Base-by-base conservation (phyloP, 1,140 invertebrate species). In the Acromyrmex echinatior region DNA sequence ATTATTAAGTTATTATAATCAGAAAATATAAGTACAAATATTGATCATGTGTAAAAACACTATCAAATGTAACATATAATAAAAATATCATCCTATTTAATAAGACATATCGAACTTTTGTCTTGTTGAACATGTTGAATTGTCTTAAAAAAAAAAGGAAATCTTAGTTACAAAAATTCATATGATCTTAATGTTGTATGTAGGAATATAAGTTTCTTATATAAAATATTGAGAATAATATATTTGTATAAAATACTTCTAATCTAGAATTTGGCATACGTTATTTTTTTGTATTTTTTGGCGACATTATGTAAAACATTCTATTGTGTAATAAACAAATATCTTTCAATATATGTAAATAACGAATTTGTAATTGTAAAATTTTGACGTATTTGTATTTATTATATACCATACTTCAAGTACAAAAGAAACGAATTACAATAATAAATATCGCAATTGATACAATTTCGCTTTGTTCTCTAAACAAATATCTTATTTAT, bases 351-450 rank as follows among this genome's bases (percentile, higher is more conserved):
- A n/a, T 62, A 39, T 51, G 28, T 74, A 74, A 74, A 84, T 84
- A 53, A 80, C 31, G 12, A 60, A 73, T 82, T 39, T 84, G 51
- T 84, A 84, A 82, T 82, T 62, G 18, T 84, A 74, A n/a, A 81
- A 60, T 45, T 31, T 74, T 84, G 74, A 84, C n/a, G 35, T 1
- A 28, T 74, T 84, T 62, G 14, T 84, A 74, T 12, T 25, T 82
- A 74, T 31, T 10, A 3, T 84, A 51, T 7, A n/a, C 18, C 7
- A 62, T 0, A 49, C 18, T 70, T 51, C 56, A 84, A 74, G 39
- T 82, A 73, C 25, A 82, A 62, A 71, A 49, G 21, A 73, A 73
- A 14, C 21, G 16, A 65, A 73, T 82, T 73, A 84, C n/a, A 81
- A 31, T 74, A 73, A 62, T 71, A 73, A 71, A 82, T 73, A 82